Conservation (phyloP, 2,797 vertebrate genomes). For the Cossypha caffra region DNA sequence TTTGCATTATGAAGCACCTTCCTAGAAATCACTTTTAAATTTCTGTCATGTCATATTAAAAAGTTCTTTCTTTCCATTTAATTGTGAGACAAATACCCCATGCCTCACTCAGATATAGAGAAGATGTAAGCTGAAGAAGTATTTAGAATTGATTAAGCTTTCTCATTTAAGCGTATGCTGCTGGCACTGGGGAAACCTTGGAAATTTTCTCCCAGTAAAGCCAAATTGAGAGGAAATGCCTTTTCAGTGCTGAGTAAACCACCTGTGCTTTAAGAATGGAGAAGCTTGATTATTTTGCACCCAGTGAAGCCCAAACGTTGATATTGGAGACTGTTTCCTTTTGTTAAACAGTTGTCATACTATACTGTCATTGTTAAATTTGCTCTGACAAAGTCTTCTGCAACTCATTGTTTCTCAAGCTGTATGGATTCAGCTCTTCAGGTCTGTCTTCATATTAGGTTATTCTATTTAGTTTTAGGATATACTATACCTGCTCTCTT, state of each 20-base stretch:
- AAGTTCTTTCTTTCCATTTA: not conserved
- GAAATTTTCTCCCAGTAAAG: not conserved
- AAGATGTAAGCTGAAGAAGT: not conserved
- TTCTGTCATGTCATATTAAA: not conserved
- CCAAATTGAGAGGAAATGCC: not conserved
- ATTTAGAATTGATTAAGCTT: not conserved
- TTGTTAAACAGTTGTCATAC: not conserved
- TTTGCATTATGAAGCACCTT: not conserved
- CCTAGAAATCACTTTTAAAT: not conserved
- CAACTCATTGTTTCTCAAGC: not conserved
- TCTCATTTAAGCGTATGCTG: not conserved
- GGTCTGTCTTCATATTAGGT: not conserved
- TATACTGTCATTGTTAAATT: not conserved
- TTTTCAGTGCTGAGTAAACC: not conserved
- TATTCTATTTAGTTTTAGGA: not conserved
- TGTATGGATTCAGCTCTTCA: not conserved
- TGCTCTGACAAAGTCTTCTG: not conserved
- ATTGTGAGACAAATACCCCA: not conserved
- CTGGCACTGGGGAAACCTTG: not conserved
- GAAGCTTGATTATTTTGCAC: not conserved
- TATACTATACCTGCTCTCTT: not conserved
- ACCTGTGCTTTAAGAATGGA: not conserved
- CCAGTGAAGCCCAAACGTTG: constrained; percentile 13
- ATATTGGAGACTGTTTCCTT: not conserved
- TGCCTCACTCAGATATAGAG: not conserved